Percentiles rank a stretch among this genome's conserved stretches.
Conservation (phyloP, 1,140 invertebrate genomes). For the Pseudobourletiella spinata region DNA sequence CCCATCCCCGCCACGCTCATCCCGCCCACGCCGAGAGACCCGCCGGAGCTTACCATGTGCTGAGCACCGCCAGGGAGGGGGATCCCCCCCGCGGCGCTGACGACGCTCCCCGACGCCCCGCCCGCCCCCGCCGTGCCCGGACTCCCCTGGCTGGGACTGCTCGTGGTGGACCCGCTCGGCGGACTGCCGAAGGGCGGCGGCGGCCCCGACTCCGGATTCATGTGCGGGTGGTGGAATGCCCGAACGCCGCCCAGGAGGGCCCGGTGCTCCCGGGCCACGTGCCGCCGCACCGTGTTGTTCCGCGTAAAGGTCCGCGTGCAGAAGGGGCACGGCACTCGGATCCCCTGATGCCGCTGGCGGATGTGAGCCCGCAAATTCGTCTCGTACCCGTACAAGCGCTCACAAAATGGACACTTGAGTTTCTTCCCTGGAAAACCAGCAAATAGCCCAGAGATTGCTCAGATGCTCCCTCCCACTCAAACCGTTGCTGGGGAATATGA, state of each 20-base stretch:
- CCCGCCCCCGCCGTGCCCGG: constrained; percentile 27
- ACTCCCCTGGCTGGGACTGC: constrained; percentile 36
- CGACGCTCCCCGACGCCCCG: constrained; percentile 24
- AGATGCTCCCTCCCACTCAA: no score
- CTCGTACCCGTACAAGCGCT: constrained; percentile 84
- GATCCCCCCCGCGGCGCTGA: constrained; percentile 12
- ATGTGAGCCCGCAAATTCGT: constrained; percentile 84
- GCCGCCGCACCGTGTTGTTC: constrained; percentile 56
- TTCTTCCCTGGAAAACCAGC: constrained; percentile 69
- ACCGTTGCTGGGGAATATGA: no score
- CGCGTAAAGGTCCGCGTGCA: constrained; percentile 67
- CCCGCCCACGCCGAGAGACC: constrained; percentile 12
- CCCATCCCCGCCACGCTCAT: constrained; percentile 19
- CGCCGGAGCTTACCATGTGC: constrained; percentile 22
- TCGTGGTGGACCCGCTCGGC: constrained; percentile 29
- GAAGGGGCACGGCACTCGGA: constrained; percentile 34
- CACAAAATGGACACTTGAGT: constrained; percentile 82
- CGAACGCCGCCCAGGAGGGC: constrained; percentile 31
- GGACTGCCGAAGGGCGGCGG: constrained; percentile 29
- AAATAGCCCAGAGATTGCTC: constrained; percentile 12
- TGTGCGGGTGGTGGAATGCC: constrained; percentile 27
- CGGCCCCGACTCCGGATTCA: constrained; percentile 13
- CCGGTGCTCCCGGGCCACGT: constrained; percentile 34
- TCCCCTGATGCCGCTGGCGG: constrained; percentile 74
- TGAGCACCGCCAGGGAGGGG: constrained; percentile 10